A percentile compares a stretch with the other conserved stretches of the same genome.
Evolutionary conservation across 1,140 invertebrate genomes (phyloP).

Genomic region (Formica exsecta): DNA sequence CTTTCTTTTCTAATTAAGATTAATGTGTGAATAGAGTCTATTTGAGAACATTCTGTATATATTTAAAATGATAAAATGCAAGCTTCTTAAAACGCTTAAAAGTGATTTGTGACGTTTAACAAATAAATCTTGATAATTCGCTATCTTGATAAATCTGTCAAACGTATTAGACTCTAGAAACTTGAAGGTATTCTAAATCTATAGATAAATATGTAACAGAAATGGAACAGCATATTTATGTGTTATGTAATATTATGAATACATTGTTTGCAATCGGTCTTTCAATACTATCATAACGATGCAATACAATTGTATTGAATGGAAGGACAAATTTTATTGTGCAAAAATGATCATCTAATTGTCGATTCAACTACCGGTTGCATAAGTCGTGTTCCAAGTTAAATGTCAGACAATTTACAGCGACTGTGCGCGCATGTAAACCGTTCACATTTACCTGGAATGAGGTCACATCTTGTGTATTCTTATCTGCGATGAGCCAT

Average conservation of each 20-base stretch:
- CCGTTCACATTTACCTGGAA: conserved; percentile 51
- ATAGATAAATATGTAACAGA: neutral
- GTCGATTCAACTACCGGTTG: conserved; percentile 46
- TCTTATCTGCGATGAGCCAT: conserved; percentile 49
- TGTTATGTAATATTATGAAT: neutral
- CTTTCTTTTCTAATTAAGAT: neutral
- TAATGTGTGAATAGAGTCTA: no score
- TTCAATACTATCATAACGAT: neutral
- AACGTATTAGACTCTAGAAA: neutral
- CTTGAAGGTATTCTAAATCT: neutral
- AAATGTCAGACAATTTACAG: conserved; percentile 61
- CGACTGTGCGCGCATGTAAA: conserved; percentile 23
- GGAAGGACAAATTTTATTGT: conserved; percentile 5
- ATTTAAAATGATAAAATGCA: neutral
- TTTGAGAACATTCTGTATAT: neutral
- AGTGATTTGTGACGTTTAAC: neutral
- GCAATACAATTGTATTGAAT: neutral
- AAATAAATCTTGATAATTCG: neutral
- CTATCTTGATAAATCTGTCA: neutral
- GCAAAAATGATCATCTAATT: conserved; percentile 57
- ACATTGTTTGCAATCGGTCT: neutral
- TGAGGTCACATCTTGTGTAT: conserved; percentile 51
- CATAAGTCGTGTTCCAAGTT: conserved; percentile 34
- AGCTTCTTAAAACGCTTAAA: neutral
- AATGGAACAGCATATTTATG: neutral